Evolutionary conservation across 2,888 invertebrate species (phyloP).

Genomic region (Enoplolaimus lenunculus): DNA sequence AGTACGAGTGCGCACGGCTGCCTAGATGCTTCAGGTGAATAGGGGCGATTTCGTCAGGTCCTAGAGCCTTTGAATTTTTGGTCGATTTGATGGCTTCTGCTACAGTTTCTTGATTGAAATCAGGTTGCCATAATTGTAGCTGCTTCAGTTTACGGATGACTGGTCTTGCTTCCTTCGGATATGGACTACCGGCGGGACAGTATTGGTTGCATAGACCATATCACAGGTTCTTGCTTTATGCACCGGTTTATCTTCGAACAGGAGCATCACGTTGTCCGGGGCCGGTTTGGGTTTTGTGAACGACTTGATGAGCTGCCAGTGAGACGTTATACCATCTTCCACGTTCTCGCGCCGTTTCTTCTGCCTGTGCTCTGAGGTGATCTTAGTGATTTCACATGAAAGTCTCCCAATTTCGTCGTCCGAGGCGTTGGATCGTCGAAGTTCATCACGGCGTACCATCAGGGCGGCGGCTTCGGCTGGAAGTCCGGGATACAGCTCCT

Average conservation of each 20-base stretch:
- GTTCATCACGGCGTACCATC: background rate
- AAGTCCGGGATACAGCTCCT: background rate
- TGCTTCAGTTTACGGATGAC: background rate
- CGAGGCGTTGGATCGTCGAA: background rate
- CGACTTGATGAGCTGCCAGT: background rate
- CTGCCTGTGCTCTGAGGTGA: background rate
- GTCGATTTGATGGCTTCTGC: background rate
- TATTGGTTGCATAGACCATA: background rate
- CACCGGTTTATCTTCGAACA: background rate
- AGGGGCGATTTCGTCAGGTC: background rate
- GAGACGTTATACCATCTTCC: background rate
- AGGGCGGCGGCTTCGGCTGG: background rate
- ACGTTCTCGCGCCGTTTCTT: background rate
- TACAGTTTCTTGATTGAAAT: background rate
- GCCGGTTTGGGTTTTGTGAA: background rate
- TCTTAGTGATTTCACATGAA: background rate
- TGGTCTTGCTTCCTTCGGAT: background rate
- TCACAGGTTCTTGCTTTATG: background rate
- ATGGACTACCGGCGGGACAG: background rate
- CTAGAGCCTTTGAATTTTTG: slow-evolving; percentile 1
- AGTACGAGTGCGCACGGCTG: background rate
- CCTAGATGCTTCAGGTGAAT: slow-evolving; percentile 6
- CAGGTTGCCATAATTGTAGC: background rate
- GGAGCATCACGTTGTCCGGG: background rate
- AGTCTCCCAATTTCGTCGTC: background rate